phyloP scores from a whole-genome alignment of 1,140 invertebrate genomes.

The Zaprionus africanus region DNA sequence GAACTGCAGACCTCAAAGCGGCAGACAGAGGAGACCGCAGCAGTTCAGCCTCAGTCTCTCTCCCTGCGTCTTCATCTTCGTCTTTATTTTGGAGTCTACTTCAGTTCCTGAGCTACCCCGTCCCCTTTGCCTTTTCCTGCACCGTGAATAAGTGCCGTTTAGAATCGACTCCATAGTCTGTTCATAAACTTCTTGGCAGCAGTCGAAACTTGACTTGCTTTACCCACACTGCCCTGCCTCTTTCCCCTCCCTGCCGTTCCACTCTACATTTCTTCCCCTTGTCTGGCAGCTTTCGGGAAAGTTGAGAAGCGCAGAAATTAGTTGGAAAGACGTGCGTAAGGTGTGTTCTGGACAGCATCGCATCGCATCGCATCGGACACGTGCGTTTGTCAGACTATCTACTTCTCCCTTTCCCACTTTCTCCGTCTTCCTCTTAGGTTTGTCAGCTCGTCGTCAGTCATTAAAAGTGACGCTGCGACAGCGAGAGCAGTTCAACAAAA shows the following conservation, averaged over 20 bases:
- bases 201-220: conserved; percentile 38
- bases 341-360: conserved; percentile 64
- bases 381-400: conserved; percentile 41
- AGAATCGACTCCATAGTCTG: conserved; percentile 45
- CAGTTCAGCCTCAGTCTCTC: conserved; percentile 10
- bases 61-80: neutral
- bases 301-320: conserved; percentile 71
- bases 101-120: neutral
- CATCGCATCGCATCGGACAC: conserved; percentile 20
- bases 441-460: conserved; percentile 53
- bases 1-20: conserved; percentile 2
- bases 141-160: conserved; percentile 65
- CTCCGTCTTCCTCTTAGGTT: neutral
- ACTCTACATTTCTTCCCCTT: neutral
- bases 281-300: conserved; percentile 36
- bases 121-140: neutral
- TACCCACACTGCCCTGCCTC: neutral
- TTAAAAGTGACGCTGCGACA: conserved; percentile 50
- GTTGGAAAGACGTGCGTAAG: conserved; percentile 76
- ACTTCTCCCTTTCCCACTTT: neutral
- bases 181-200: conserved; percentile 65
- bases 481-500: conserved; percentile 39
- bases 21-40: conserved; percentile 25
- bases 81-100: neutral
- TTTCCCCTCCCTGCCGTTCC: neutral